Conservation (phyloP, 1,140 invertebrate genomes). For the Chrysoperla carnea region DNA sequence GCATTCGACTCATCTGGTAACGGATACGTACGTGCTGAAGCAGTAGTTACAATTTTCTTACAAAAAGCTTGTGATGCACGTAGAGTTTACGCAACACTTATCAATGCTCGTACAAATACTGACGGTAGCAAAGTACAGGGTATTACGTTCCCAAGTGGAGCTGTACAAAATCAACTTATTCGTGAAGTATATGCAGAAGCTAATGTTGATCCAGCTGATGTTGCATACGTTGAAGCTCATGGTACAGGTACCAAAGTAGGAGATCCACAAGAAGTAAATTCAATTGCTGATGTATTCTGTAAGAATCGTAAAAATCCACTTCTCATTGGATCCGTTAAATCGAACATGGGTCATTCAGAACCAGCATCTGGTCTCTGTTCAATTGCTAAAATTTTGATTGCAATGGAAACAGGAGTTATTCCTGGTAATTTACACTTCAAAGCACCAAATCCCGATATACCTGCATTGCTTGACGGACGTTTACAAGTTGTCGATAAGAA, state of each 20-base stretch:
- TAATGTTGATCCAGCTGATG: constrained; percentile 59
- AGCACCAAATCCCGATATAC: constrained; percentile 74
- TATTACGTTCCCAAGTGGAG: constrained; percentile 80
- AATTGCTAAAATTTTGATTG: constrained; percentile 76
- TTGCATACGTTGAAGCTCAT: constrained; percentile 86
- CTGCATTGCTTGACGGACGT: constrained; percentile 66
- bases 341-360: constrained; percentile 96
- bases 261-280: constrained; percentile 91
- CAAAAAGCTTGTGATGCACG: constrained; percentile 59
- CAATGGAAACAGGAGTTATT: constrained; percentile 75
- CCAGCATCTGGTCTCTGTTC: constrained; percentile 83
- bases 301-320: constrained; percentile 61
- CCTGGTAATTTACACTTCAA: constrained; percentile 83
- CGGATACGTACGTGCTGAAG: constrained; percentile 88
- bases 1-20: constrained; percentile 81
- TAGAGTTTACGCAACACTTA: constrained; percentile 69
- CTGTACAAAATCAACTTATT: constrained; percentile 74
- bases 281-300: constrained; percentile 84
- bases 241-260: constrained; percentile 90
- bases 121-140: constrained; percentile 80
- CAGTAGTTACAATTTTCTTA: constrained; percentile 59
- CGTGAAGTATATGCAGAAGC: constrained; percentile 68
- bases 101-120: constrained; percentile 74
- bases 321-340: constrained; percentile 88
- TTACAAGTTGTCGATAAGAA: constrained; percentile 66